Evolutionary conservation across 2,888 invertebrate species (phyloP).

Genomic region (Anoncus sp.): DNA sequence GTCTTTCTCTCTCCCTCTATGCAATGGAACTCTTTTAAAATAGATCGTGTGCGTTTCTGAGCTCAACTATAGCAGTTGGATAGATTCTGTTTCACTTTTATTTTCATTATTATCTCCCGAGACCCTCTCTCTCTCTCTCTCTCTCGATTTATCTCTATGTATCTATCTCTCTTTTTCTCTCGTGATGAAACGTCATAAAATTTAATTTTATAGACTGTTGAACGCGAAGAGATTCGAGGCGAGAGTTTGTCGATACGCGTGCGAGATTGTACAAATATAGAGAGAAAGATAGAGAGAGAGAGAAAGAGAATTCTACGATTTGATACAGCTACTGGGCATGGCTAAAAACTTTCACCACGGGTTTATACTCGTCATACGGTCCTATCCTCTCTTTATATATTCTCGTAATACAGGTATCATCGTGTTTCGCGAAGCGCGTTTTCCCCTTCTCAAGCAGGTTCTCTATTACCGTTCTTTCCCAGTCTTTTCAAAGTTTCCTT

Average conservation of each 20-base stretch:
- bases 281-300: neutral
- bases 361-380: neutral
- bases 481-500: slow-evolving; percentile 1
- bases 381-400: neutral
- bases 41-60: slow-evolving; percentile 12
- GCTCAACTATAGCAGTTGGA: slow-evolving; percentile 1
- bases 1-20: neutral
- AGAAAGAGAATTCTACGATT: slow-evolving; percentile 5
- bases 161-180: neutral
- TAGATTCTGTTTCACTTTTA: slow-evolving; percentile 47
- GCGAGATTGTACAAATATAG: slow-evolving; percentile 32
- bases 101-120: slow-evolving; percentile 42
- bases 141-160: too few relatives aligned
- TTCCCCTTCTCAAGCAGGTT: neutral
- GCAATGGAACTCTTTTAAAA: slow-evolving; percentile 9
- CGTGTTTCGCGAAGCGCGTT: slow-evolving; percentile 13
- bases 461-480: neutral
- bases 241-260: slow-evolving; percentile 29
- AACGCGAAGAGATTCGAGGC: slow-evolving; percentile 20
- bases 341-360: slow-evolving; percentile 32
- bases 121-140: neutral
- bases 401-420: neutral
- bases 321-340: slow-evolving; percentile 20
- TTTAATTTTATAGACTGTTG: slow-evolving; percentile 27
- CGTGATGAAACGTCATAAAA: slow-evolving; percentile 9